Evolutionary conservation across 2,888 invertebrate species (phyloP).

Genomic region (Conops quadrifasciatus): DNA sequence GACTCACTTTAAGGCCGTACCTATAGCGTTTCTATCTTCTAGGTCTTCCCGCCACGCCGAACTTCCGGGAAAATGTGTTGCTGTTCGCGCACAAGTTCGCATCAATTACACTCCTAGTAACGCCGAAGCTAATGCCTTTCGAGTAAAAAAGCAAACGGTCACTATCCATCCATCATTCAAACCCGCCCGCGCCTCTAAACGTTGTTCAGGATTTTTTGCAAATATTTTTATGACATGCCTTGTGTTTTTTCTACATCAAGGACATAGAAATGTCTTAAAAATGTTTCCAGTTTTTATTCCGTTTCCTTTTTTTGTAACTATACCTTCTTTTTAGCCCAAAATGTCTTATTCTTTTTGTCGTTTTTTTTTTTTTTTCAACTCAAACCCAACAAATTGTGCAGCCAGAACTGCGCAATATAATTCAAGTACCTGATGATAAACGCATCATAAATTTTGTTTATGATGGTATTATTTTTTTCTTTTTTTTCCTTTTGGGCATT

Average conservation of each 20-base stretch:
- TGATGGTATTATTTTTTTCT: neutral
- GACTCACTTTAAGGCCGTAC: too few species aligned
- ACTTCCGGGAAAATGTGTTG: too few species aligned
- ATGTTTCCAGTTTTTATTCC: neutral
- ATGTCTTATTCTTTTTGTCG: neutral
- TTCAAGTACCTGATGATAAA: slow-evolving; percentile 37
- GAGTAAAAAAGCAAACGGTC: too few species aligned
- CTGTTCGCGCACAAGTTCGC: too few species aligned
- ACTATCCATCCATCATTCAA: too few species aligned
- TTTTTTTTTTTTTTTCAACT: too few species aligned
- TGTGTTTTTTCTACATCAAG: slow-evolving; percentile 16
- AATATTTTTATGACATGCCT: neutral
- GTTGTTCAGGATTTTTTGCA: neutral
- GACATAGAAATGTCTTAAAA: neutral
- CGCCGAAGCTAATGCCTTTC: too few species aligned
- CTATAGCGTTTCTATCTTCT: too few species aligned
- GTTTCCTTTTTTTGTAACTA: neutral
- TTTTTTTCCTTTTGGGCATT: slow-evolving; percentile 51
- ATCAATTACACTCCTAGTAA: too few species aligned
- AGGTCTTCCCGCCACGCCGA: too few species aligned
- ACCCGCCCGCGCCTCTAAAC: neutral
- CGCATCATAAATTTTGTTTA: slow-evolving; percentile 38
- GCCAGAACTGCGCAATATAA: neutral
- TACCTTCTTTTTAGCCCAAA: neutral
- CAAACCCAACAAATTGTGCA: neutral